A percentile compares a stretch with the other conserved stretches of the same genome.
Evolutionary conservation across 2,888 invertebrate species (phyloP).

Genomic region (Orthosia gothica): DNA sequence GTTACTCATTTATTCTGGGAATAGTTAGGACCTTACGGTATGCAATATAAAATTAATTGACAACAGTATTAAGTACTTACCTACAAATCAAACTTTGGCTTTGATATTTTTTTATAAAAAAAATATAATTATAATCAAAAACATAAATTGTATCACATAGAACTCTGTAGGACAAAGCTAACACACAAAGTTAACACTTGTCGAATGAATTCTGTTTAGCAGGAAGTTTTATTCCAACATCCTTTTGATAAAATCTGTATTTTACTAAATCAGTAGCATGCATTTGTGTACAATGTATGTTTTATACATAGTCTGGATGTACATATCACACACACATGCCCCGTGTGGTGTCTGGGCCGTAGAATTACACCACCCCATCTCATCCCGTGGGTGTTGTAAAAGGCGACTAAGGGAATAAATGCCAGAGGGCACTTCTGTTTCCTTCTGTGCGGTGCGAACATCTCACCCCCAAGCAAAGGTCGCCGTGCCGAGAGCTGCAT

Average conservation of each 20-base stretch:
- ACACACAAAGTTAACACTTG: constrained; percentile 1
- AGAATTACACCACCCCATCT: no score
- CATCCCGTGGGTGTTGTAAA: no score
- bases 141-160: background rate
- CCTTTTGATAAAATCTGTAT: constrained; percentile 44
- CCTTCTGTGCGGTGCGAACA: no score
- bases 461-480: no score
- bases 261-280: constrained; percentile 6
- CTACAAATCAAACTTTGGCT: no score
- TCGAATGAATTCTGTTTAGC: constrained; percentile 20
- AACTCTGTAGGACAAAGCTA: background rate
- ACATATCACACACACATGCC: no score
- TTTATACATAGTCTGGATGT: constrained; percentile 1
- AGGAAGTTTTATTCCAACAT: constrained; percentile 45
- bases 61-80: background rate
- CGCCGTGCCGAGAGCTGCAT: no score
- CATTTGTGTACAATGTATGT: background rate
- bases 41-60: background rate
- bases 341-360: no score
- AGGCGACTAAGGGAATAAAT: no score
- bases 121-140: background rate
- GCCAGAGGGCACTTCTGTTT: no score
- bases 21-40: background rate
- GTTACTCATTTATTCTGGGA: background rate
- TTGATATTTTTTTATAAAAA: background rate